Conservation (phyloP, 1,140 invertebrate genomes). For the Rhagoletis zephyria region DNA sequence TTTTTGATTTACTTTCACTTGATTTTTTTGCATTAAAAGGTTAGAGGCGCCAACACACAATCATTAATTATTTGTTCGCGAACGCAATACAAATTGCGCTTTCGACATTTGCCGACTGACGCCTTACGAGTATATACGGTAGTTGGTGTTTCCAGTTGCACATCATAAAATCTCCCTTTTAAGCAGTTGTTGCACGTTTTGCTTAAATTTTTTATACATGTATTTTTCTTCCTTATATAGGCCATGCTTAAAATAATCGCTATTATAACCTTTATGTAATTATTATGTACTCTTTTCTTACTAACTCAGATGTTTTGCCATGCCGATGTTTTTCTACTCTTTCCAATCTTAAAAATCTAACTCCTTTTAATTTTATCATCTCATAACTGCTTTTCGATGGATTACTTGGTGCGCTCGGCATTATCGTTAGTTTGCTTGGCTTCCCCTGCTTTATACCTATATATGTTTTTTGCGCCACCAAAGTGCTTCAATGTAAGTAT, state of each 20-base stretch:
- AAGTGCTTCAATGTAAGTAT: not conserved
- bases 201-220: not conserved
- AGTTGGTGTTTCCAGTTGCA: slow-evolving; percentile 40
- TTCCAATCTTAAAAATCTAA: not conserved
- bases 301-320: not conserved
- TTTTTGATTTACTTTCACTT: slow-evolving; percentile 12
- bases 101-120: not conserved
- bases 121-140: not conserved
- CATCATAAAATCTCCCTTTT: slow-evolving; percentile 25
- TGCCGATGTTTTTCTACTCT: not conserved
- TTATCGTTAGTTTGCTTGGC: not conserved
- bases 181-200: slow-evolving; percentile 1
- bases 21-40: not conserved
- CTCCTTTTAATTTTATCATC: not conserved
- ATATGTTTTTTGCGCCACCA: slow-evolving; percentile 26
- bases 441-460: not conserved
- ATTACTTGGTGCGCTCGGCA: not conserved
- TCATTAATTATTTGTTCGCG: too few species aligned
- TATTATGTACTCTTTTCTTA: slow-evolving; percentile 19
- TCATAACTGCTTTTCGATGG: not conserved
- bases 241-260: slow-evolving; percentile 43
- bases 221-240: slow-evolving; percentile 32
- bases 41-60: not conserved
- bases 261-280: slow-evolving; percentile 22
- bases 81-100: too few species aligned